Evolutionary conservation across 1,140 invertebrate genomes (phyloP), one percentile per base, ranked within the genome.

Genomic region (Drosophila tropicalis): DNA sequence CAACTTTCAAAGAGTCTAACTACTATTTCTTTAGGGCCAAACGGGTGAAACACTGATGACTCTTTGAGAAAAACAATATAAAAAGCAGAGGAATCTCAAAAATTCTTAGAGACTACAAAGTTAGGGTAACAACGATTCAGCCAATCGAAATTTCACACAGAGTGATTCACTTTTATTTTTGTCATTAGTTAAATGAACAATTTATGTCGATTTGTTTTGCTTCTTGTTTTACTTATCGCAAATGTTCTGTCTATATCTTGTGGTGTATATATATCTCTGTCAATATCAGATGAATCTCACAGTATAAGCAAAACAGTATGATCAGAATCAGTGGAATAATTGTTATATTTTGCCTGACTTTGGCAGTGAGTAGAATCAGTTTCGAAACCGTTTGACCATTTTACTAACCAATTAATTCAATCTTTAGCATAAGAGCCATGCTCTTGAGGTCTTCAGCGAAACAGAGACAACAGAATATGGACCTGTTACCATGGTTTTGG

Each of bases 401-500:
- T 4, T 17, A 7, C 7, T 6, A 29, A 0, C 22, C 15, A 29
- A 47, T 32, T 25, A 34, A 22, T 58, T 29, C 39, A 22, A n/a
- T 32, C 3, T 3, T 13, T 39, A 87, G 76, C 19, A 61, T 5
- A 55, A 61, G 6, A 55, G 47, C 40, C 62, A 58, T 34, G 75
- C 72, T 64, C 61, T 47, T 70, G 71, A 17, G 72, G 34, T 12
- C 7, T 34, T 5, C 17, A 62, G 63, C n/a, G 65, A 80, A 29
- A 65, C 70, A 1, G 72, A 81, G 44, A 81, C 80, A 2, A 72
- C 70, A 15, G 69, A 80, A 40, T 84, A 81, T 61, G 87, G 82
- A 54, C 87, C 87, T 2, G 73, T 90, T 9, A 74, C 54, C 36
- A 78, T 78, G 67, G 87, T 87, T 5, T 36, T 90, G 3, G 70